Conservation (phyloP, 2,113 vertebrate genomes). For the Procapra przewalskii region DNA sequence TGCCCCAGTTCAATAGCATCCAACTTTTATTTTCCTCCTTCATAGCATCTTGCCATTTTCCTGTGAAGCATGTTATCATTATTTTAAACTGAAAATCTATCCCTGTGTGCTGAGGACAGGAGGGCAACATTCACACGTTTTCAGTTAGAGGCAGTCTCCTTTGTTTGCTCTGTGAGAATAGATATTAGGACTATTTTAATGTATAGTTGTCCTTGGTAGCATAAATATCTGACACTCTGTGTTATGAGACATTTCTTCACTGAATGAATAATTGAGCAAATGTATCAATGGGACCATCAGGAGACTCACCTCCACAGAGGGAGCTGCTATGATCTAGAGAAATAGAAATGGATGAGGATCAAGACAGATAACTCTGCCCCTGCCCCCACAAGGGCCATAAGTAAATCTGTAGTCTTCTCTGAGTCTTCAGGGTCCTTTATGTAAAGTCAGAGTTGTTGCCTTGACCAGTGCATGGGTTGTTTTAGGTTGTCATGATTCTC, state of each 20-base stretch:
- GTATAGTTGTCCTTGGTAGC: background rate
- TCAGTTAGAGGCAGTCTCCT: background rate
- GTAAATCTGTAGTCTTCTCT: background rate
- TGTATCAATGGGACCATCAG: background rate
- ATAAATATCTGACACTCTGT: background rate
- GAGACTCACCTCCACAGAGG: background rate
- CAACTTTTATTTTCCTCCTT: background rate
- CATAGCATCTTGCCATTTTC: background rate
- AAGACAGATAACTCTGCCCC: background rate
- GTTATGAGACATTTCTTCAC: background rate
- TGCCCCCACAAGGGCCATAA: fast-evolving
- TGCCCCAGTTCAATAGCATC: background rate
- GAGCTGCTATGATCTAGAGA: background rate
- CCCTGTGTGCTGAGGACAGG: background rate
- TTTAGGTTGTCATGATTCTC: background rate
- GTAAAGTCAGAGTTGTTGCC: background rate
- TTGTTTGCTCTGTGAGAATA: background rate
- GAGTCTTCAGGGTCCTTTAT: background rate
- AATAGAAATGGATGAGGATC: background rate
- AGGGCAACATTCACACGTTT: background rate
- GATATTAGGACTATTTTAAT: background rate
- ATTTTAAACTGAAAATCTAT: background rate
- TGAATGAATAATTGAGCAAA: background rate
- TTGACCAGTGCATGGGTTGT: background rate
- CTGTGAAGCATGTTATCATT: background rate